Conservation (phyloP, 2,797 vertebrate species). For the Clarias platycephalus region DNA sequence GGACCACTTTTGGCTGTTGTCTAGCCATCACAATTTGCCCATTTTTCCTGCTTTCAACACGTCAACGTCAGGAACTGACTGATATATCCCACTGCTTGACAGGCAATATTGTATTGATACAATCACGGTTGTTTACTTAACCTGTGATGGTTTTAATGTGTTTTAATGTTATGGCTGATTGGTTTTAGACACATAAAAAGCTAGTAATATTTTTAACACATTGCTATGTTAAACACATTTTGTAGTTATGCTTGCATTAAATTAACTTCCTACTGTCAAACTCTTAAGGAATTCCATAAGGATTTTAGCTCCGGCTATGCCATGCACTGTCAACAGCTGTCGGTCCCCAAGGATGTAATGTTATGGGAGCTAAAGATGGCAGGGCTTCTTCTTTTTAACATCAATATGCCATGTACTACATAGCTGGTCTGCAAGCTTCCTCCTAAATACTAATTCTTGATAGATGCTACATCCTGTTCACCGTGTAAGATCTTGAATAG, state of each 20-base stretch:
- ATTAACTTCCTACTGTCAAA: constrained; percentile 23
- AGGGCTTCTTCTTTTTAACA: constrained; percentile 20
- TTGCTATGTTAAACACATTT: not conserved
- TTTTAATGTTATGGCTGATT: too few species aligned
- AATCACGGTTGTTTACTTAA: too few species aligned
- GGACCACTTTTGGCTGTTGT: too few species aligned
- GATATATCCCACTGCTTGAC: too few species aligned
- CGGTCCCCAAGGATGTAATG: constrained; percentile 14
- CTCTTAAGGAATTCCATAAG: constrained; percentile 12
- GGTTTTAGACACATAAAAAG: not conserved
- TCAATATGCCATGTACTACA: constrained; percentile 15
- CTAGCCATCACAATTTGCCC: too few species aligned
- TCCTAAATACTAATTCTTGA: not conserved
- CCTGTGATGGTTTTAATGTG: too few species aligned
- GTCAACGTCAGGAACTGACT: too few species aligned
- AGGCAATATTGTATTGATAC: too few species aligned
- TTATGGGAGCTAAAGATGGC: constrained; percentile 9
- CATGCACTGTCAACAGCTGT: constrained; percentile 11
- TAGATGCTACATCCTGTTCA: not conserved
- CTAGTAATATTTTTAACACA: constrained; percentile 23
- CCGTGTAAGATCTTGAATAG: constrained; percentile 14
- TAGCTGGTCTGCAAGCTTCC: constrained; percentile 2
- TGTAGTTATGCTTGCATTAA: not conserved
- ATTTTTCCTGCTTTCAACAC: too few species aligned
- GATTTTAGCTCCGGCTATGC: constrained; percentile 26